Evolutionary conservation across 2,113 vertebrate genomes (phyloP), one percentile per base, ranked within the genome.

Genomic region (Podarcis muralis): DNA sequence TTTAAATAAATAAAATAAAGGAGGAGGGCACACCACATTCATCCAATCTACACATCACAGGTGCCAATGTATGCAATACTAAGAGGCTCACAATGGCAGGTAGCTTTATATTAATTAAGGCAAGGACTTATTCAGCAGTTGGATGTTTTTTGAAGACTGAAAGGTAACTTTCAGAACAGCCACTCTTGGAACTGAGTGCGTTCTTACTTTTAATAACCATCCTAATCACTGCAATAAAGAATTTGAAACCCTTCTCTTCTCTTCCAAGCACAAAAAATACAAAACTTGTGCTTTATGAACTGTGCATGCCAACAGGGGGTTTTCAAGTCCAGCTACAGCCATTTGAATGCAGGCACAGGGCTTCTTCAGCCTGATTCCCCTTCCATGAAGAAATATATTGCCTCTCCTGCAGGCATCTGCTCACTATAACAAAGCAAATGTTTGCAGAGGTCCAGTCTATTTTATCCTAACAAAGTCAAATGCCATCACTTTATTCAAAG

Each of bases 381-480:
- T 32, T 62, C 59, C 0, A 32, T 71, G 35, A 48, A 71, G 59
- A n/a, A 86, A 78, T 32, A 0, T 1, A 2, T 0, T 76, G 76
- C 13, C 18, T 74, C 69, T 81, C 27, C 81, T 84, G 22, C 65
- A 76, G 65, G 16, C 9, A 16, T 1, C 0, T 1, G 13, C 25
- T 59, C 9, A 66, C 88, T 57, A 89, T 81, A 83, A 78, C 91
- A 94, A 82, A 87, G 91, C 43, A 1, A 81, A 72, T 12, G 83
- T 57, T 75, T 90, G 91, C 86, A 80, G 68, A 92, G 5, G 68
- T 84, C 66, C 84, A 53, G 89, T 32, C 59, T 90, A 74, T 13
- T 35, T 66, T 30, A 75, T 88, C 30, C 66, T 65, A 91, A 69
- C 87, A 62, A 7, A 75, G 23, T 75, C 90, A 95, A 91, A 87